Evolutionary conservation across 1,140 invertebrate species (phyloP), one percentile per base, ranked within the genome.

Genomic region (Portunus trituberculatus): DNA sequence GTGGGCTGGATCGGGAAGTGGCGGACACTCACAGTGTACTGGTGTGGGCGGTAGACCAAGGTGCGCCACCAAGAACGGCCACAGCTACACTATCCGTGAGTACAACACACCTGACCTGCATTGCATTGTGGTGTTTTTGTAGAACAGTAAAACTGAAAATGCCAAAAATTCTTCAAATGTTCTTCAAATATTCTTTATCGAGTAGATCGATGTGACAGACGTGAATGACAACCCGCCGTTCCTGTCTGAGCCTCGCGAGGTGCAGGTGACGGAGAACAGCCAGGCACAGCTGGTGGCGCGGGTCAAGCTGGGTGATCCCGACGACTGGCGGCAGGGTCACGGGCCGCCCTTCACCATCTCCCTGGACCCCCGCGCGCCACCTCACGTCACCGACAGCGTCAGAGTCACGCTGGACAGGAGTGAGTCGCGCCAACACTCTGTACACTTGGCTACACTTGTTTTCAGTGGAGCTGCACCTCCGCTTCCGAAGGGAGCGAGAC

Each of bases 201-300:
- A 25, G 0, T 16, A 92, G 91, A 67, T 92, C 12, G 82, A 92
- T 10, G 91, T 92, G 32, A 92, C 91, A 14, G 91, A 92, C 91
- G 91, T 92, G 32, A 92, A 92, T 32, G 91, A 92, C 91, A 92
- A 92, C 91, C 59, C 91, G 31, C 91, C 91, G 20, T 92, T 82
- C 91, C 91, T 92, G 67, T 59, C 59, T 1, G 52, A 82, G 31
- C 91, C 91, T 6, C 29, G 52, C 16, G 91, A 93, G 67, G 92
- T 86, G 39, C 82, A 46, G 92, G 92, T 93, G 67, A 82, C 46
- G 46, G 92, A 93, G 92, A 86, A 93, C 76, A 31, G 76, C 25
- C 28, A 67, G 82, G 76, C 92, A 31, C 92, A 67, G 90, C 46
- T 45, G 76, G 92, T 93, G 76, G 92, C 92, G 20, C 76, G 46